Percentiles rank a stretch among this genome's conserved stretches.
phyloP scores from a whole-genome alignment of 2,113 vertebrate genomes.

The Austrofundulus limnaeus region DNA sequence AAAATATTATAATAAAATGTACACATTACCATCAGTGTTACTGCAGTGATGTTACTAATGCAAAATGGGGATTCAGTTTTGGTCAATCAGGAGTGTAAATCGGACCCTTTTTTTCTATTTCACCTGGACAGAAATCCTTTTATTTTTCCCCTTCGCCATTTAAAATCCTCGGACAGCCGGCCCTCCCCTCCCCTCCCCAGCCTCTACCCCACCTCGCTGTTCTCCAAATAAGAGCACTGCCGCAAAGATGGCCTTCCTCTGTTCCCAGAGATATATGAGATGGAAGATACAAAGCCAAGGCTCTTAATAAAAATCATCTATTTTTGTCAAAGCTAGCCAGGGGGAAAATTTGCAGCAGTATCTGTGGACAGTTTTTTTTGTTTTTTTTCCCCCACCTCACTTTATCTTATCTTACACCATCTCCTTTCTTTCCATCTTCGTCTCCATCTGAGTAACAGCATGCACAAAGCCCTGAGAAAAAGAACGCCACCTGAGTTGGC shows the following conservation, averaged over 20 bases:
- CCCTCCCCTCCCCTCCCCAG: no score
- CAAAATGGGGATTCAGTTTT: not conserved
- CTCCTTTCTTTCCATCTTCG: constrained; percentile 42
- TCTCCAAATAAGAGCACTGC: constrained; percentile 42
- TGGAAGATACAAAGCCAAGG: constrained; percentile 70
- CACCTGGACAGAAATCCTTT: not conserved
- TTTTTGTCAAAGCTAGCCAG: constrained; percentile 75
- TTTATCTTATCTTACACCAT: constrained; percentile 43
- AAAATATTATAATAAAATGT: no score
- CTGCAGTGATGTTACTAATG: not conserved
- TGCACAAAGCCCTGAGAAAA: constrained; percentile 44
- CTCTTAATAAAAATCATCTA: constrained; percentile 80
- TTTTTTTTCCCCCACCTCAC: not conserved
- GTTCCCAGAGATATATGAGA: constrained; percentile 73
- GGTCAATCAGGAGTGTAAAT: not conserved
- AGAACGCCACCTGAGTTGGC: constrained; percentile 46
- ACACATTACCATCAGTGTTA: no score
- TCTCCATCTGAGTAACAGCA: constrained; percentile 39
- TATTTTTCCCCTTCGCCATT: constrained; percentile 1
- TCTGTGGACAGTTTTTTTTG: constrained; percentile 54
- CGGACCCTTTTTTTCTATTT: not conserved
- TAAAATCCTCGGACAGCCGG: constrained; percentile 30
- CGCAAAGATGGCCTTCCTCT: constrained; percentile 69
- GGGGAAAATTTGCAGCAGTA: constrained; percentile 69
- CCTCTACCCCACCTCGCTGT: not conserved